A percentile compares a stretch with the other conserved stretches of the same genome.
These are phyloP conservation scores for Clusia tigrina DNA, from an alignment of 2,888 invertebrate species.

Conservation along the genomic window DNA sequence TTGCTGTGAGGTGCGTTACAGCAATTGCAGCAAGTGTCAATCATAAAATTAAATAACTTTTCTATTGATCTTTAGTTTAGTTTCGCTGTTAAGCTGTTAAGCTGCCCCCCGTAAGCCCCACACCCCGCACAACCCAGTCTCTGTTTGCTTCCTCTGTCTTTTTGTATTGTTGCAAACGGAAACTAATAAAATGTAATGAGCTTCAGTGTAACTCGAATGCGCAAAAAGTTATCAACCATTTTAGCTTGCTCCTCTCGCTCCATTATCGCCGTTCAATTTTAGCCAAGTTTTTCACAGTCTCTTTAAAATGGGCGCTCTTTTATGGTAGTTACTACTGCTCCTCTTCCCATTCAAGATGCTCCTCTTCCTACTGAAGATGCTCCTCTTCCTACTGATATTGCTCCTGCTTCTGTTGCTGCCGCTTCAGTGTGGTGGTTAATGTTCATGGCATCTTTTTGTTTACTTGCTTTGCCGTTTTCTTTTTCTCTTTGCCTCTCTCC, in stretches of 20 bases:
- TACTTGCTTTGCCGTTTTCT: not conserved
- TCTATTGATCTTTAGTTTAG: slow-evolving; percentile 38
- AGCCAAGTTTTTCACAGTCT: not conserved
- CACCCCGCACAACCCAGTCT: not conserved
- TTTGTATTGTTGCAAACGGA: not conserved
- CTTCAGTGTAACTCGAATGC: slow-evolving; percentile 14
- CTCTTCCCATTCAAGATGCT: too few species aligned
- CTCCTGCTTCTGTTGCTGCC: too few species aligned
- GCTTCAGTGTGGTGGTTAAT: too few species aligned
- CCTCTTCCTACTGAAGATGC: too few species aligned
- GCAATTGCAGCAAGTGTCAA: slow-evolving; percentile 24
- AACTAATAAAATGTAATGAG: slow-evolving; percentile 21
- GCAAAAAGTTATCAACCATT: slow-evolving; percentile 16
- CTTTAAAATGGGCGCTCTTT: not conserved
- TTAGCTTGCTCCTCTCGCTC: not conserved
- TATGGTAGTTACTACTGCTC: not conserved
- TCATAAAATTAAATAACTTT: slow-evolving; percentile 41
- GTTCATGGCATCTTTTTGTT: not conserved
- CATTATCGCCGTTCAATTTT: not conserved
- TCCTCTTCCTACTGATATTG: too few species aligned
- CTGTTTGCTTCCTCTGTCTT: not conserved
- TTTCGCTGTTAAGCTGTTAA: not conserved
- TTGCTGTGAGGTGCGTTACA: not conserved
- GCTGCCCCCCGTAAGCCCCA: not conserved
- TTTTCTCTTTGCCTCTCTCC: not conserved